Percentiles rank a stretch among this genome's conserved stretches.
phyloP scores from a whole-genome alignment of 2,888 invertebrate species.

The Drosophila pseudotalamancana region DNA sequence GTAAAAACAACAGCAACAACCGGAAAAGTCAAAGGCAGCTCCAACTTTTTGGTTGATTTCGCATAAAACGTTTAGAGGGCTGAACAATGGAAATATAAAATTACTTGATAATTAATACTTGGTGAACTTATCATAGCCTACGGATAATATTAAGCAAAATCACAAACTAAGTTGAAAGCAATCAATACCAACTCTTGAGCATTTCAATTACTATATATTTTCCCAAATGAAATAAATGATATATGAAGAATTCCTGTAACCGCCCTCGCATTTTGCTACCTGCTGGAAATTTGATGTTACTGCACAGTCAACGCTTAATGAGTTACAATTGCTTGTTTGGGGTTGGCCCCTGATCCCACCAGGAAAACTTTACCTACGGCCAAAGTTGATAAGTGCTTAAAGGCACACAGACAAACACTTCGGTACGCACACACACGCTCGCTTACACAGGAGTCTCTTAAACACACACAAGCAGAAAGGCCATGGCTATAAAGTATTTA shows the following conservation, averaged over 20 bases:
- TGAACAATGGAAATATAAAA: not conserved
- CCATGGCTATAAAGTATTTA: conserved; percentile 46
- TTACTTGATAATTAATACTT: too few species aligned
- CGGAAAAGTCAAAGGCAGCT: conserved; percentile 35
- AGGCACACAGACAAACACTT: conserved; percentile 39
- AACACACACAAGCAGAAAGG: not conserved
- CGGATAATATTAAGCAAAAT: too few species aligned
- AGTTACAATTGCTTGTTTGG: conserved; percentile 73
- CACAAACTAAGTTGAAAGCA: too few species aligned
- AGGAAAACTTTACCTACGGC: conserved; percentile 61
- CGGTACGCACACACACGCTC: not conserved
- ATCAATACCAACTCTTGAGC: too few species aligned
- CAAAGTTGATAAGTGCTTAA: conserved; percentile 68
- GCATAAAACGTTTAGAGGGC: conserved; percentile 18
- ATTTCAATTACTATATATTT: too few species aligned
- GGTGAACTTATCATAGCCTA: too few species aligned
- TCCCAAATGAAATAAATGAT: not conserved
- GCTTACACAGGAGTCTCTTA: not conserved
- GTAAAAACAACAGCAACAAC: conserved; percentile 19
- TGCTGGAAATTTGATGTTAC: conserved; percentile 51
- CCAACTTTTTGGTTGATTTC: conserved; percentile 47
- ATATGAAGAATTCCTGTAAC: not conserved
- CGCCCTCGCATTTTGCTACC: conserved; percentile 27
- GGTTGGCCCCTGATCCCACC: conserved; percentile 15
- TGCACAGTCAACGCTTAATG: conserved; percentile 69